Evolutionary conservation across 2,888 invertebrate species (phyloP).

Genomic region (Plagiodera versicolora): DNA sequence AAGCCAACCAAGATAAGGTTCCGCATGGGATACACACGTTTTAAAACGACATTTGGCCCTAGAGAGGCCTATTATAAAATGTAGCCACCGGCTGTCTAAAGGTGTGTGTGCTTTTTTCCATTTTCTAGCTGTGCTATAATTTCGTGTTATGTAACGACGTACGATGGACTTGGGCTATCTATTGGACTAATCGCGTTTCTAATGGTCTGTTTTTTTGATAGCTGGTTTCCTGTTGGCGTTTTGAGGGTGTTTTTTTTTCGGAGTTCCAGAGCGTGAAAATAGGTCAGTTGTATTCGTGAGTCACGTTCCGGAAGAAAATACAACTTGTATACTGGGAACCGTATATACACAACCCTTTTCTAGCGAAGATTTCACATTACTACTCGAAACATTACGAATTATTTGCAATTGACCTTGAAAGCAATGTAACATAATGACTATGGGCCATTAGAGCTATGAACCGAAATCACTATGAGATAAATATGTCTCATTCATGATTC

Average conservation of each 20-base stretch:
- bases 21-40: background rate
- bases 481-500: too few relatives aligned
- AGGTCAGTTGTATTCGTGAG: background rate
- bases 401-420: too few relatives aligned
- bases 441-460: too few relatives aligned
- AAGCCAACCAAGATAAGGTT: background rate
- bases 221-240: background rate
- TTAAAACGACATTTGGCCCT: slow-evolving; percentile 4
- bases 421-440: too few relatives aligned
- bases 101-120: background rate
- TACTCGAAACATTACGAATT: too few relatives aligned
- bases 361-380: too few relatives aligned
- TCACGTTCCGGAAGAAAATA: background rate
- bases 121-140: background rate
- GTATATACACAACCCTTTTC: too few relatives aligned
- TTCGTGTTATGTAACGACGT: background rate
- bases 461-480: too few relatives aligned
- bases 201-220: background rate
- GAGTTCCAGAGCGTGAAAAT: background rate
- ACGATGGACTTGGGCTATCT: background rate
- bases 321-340: too few relatives aligned
- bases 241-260: background rate
- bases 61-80: background rate
- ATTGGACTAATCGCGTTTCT: background rate
- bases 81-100: background rate